A percentile compares a stretch with the other conserved stretches of the same genome.
Evolutionary conservation across 64 coral and sea anemone genomes (phyloP).

Genomic region (Montipora sp.): DNA sequence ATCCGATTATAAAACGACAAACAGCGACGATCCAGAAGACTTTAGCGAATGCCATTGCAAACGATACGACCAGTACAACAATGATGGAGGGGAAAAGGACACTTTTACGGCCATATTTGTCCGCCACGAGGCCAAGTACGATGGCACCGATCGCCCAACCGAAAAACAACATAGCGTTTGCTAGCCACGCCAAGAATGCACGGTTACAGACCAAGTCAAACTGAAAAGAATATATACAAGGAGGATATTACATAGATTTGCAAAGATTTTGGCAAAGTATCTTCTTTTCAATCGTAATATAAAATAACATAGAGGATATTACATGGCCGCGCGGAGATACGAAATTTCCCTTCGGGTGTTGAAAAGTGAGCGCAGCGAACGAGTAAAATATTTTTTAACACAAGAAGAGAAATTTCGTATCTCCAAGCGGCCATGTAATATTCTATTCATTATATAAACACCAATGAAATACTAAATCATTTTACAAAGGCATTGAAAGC

Average conservation of each 20-base stretch:
- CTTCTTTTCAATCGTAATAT: too few species aligned
- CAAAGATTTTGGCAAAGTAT: not conserved
- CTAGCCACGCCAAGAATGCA: conserved; percentile 72
- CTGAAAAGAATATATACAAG: conserved; percentile 22
- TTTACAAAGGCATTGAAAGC: too few species aligned
- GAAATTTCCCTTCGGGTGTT: too few species aligned
- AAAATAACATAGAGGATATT: too few species aligned
- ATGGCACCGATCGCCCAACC: conserved; percentile 86
- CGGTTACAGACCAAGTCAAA: conserved; percentile 92
- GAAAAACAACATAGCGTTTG: conserved; percentile 87
- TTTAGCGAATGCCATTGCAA: conserved; percentile 83
- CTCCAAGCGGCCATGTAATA: too few species aligned
- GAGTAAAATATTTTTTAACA: too few species aligned
- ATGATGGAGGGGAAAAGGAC: conserved; percentile 84
- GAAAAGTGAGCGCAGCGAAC: too few species aligned
- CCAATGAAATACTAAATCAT: too few species aligned
- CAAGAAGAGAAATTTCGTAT: too few species aligned
- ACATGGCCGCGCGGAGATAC: too few species aligned
- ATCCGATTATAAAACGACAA: conserved; percentile 77
- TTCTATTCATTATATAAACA: too few species aligned
- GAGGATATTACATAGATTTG: not conserved
- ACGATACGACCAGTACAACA: conserved; percentile 66
- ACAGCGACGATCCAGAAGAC: conserved; percentile 66
- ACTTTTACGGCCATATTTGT: conserved; percentile 83
- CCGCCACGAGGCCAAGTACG: conserved; percentile 76